Conservation (phyloP, 2,797 vertebrate species). For the Pipistrellus pipistrellus region DNA sequence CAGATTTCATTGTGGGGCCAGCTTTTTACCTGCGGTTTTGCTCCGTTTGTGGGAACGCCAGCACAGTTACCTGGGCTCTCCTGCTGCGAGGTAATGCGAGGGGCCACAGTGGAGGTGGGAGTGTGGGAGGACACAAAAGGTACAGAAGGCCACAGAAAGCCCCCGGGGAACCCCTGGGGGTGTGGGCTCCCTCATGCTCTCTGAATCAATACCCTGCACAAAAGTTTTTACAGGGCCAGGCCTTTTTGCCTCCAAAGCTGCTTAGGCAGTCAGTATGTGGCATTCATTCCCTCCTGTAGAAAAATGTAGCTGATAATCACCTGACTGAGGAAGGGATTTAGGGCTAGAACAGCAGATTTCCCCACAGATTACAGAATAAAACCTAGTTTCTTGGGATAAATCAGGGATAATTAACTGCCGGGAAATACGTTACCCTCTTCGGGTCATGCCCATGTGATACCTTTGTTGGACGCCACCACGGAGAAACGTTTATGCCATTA, state of each 20-base stretch:
- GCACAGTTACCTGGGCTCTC: slow-evolving; percentile 80
- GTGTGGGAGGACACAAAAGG: slow-evolving; percentile 68
- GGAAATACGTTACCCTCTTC: slow-evolving; percentile 88
- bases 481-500: slow-evolving; percentile 57
- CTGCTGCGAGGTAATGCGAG: slow-evolving; percentile 63
- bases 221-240: slow-evolving; percentile 91
- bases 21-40: slow-evolving; percentile 76
- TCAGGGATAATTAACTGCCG: slow-evolving; percentile 90
- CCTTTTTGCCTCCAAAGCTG: slow-evolving; percentile 92
- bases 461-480: slow-evolving; percentile 20
- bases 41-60: slow-evolving; percentile 58
- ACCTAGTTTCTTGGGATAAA: slow-evolving; percentile 91
- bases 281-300: slow-evolving; percentile 94
- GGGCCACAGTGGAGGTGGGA: slow-evolving; percentile 68
- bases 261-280: slow-evolving; percentile 92
- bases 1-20: slow-evolving; percentile 77
- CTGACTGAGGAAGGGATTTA: slow-evolving; percentile 92
- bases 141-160: slow-evolving; percentile 68
- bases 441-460: slow-evolving; percentile 74
- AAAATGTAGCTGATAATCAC: slow-evolving; percentile 93
- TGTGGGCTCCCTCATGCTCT: slow-evolving; percentile 57
- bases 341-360: slow-evolving; percentile 92
- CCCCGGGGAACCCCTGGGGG: slow-evolving; percentile 73
- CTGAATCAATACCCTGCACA: slow-evolving; percentile 82
- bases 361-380: slow-evolving; percentile 92